Percentiles rank a stretch among this genome's conserved stretches.
Conservation (phyloP, 2,797 vertebrate species). For the Capromys pilorides region DNA sequence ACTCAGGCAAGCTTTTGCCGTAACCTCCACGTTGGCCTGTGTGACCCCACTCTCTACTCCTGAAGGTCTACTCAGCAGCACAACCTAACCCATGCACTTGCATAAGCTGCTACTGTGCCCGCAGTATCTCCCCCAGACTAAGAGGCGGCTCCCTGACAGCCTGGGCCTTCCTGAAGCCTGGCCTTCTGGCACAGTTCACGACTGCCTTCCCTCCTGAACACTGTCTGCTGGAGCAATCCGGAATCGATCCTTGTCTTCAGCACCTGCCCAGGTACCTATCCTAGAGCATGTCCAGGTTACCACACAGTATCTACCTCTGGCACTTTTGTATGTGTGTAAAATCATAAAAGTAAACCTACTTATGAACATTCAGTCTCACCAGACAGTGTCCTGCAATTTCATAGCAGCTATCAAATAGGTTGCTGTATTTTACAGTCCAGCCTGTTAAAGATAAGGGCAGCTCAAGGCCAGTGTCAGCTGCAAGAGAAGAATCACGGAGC, state of each 20-base stretch:
- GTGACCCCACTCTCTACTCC: not conserved
- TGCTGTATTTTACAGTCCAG: not conserved
- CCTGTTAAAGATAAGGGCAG: not conserved
- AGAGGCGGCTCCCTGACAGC: not conserved
- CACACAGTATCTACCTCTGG: not conserved
- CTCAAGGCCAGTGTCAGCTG: not conserved
- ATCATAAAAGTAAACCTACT: not conserved
- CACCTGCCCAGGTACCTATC: not conserved
- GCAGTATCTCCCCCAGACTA: not conserved
- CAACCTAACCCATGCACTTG: not conserved
- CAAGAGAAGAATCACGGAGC: slow-evolving; percentile 28
- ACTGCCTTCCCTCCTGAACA: not conserved
- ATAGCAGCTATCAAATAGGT: not conserved
- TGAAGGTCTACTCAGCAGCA: not conserved
- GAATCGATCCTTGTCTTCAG: not conserved
- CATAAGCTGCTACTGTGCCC: not conserved
- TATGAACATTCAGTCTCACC: not conserved
- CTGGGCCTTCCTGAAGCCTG: not conserved
- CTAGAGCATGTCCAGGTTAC: not conserved
- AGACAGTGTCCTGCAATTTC: not conserved
- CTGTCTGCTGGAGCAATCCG: not conserved
- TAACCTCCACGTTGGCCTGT: not conserved
- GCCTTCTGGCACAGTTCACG: not conserved
- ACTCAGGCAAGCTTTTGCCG: not conserved
- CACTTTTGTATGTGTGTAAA: not conserved